Conservation (phyloP, 2,888 invertebrate species). For the Drosophila yooni region DNA sequence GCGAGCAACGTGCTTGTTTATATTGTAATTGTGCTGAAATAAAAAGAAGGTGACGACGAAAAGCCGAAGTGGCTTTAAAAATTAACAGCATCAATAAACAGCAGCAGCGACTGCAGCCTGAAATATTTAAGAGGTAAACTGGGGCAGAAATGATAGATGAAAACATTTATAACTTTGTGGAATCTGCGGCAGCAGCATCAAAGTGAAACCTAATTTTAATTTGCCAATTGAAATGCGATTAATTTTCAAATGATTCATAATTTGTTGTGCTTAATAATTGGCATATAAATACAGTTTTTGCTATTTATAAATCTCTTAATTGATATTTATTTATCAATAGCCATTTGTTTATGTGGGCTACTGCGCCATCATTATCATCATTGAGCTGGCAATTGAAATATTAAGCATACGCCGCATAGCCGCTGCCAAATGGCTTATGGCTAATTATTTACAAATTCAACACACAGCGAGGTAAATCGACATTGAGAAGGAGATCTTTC, state of each 20-base stretch:
- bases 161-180: background rate
- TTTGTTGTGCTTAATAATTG: background rate
- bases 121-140: background rate
- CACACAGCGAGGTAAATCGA: constrained; percentile 13
- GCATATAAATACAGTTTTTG: constrained; percentile 2
- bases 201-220: background rate
- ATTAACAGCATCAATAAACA: constrained; percentile 63
- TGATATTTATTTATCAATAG: constrained; percentile 35
- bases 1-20: constrained; percentile 47
- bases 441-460: constrained; percentile 63
- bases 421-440: constrained; percentile 57
- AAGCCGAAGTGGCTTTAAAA: constrained; percentile 66
- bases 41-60: constrained; percentile 44
- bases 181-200: background rate
- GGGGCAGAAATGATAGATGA: background rate
- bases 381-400: constrained; percentile 47
- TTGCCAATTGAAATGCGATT: background rate
- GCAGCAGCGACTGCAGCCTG: constrained; percentile 17
- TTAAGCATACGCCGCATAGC: constrained; percentile 59
- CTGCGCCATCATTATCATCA: constrained; percentile 43
- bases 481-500: constrained; percentile 17
- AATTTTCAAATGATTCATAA: constrained; percentile 1
- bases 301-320: constrained; percentile 18
- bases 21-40: constrained; percentile 57
- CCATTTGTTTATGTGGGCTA: constrained; percentile 34